A percentile compares a stretch with the other conserved stretches of the same genome.
phyloP scores from a whole-genome alignment of 1,140 invertebrate species.

The Acromyrmex echinatior region DNA sequence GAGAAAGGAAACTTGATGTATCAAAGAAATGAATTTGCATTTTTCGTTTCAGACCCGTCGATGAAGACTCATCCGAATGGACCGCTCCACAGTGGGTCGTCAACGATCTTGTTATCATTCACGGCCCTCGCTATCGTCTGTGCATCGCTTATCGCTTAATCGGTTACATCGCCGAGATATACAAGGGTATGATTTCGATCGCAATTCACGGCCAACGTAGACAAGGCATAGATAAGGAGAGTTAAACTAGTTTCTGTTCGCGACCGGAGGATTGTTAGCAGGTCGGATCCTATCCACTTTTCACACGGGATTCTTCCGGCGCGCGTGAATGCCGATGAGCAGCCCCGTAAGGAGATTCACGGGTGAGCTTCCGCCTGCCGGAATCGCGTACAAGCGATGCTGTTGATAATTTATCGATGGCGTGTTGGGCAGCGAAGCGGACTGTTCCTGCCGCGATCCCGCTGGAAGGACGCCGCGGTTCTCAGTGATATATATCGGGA shows the following conservation, averaged over 20 bases:
- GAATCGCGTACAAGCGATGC: conserved; percentile 46
- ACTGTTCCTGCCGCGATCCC: conserved; percentile 49
- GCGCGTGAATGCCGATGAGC: conserved; percentile 13
- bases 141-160: conserved; percentile 76
- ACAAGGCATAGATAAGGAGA: conserved; percentile 51
- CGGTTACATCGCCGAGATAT: background rate
- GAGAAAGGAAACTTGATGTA: background rate
- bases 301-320: conserved; percentile 30
- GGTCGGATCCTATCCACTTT: conserved; percentile 7
- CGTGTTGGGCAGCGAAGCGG: conserved; percentile 50
- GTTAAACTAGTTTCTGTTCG: conserved; percentile 45
- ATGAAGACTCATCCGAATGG: conserved; percentile 66
- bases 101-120: conserved; percentile 68
- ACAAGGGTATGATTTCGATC: conserved; percentile 38
- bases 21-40: background rate
- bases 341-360: conserved; percentile 9
- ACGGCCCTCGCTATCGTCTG: conserved; percentile 63
- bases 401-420: conserved; percentile 61
- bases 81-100: conserved; percentile 55
- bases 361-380: conserved; percentile 24
- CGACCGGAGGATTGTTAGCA: conserved; percentile 26
- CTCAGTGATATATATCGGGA: conserved; percentile 60
- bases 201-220: conserved; percentile 47
- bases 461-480: conserved; percentile 45
- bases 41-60: conserved; percentile 74